phyloP scores from a whole-genome alignment of 2,888 invertebrate species.

The Ormyrus pomaceus region DNA sequence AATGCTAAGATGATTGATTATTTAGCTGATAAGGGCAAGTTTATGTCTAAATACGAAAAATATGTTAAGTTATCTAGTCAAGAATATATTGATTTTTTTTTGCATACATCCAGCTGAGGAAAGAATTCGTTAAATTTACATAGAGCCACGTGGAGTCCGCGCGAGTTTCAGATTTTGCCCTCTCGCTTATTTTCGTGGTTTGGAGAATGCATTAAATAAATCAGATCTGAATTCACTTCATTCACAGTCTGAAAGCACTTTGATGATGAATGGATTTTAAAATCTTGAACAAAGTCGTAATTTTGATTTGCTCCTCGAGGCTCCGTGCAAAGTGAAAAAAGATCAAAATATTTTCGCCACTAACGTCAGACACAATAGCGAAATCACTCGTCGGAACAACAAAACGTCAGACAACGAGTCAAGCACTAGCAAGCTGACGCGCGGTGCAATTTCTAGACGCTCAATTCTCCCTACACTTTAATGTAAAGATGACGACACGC shows the following conservation, averaged over 20 bases:
- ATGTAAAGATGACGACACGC: conserved; percentile 64
- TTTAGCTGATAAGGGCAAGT: too few species aligned
- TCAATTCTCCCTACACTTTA: conserved; percentile 41
- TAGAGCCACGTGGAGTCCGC: conserved; percentile 32
- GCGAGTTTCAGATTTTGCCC: not conserved
- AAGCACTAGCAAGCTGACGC: not conserved
- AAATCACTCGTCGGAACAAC: not conserved
- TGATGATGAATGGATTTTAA: too few species aligned
- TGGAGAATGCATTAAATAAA: not conserved
- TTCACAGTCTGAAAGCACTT: too few species aligned
- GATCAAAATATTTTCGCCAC: too few species aligned
- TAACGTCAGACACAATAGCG: too few species aligned
- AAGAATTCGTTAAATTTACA: conserved; percentile 12
- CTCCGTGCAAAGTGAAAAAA: too few species aligned
- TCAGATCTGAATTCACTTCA: too few species aligned
- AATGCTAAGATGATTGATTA: too few species aligned
- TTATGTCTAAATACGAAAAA: not conserved
- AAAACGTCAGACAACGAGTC: not conserved
- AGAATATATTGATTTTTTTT: not conserved
- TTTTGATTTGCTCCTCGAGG: too few species aligned
- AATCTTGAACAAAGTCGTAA: too few species aligned
- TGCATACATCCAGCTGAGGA: not conserved
- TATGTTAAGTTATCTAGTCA: not conserved
- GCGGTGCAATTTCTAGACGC: conserved; percentile 42
- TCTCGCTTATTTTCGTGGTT: not conserved